These are phyloP conservation scores for Chelonus formosanus DNA, from an alignment of 2,888 invertebrate species.

Conservation along the genomic window DNA sequence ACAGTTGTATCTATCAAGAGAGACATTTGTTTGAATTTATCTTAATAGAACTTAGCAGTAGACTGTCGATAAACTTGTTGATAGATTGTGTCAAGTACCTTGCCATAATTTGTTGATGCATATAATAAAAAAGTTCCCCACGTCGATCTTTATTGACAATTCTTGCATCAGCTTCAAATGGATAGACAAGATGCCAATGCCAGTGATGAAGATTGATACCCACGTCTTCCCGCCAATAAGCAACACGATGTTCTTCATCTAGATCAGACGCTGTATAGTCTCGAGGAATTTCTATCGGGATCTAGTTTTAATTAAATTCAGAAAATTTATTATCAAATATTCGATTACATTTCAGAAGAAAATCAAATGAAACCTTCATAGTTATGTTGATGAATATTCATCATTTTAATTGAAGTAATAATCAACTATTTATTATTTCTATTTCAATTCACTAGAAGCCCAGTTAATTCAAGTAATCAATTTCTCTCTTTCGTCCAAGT, in stretches of 20 bases:
- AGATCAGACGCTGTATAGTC: slow-evolving; percentile 79
- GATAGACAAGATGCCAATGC: slow-evolving; percentile 92
- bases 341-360: background rate
- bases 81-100: slow-evolving; percentile 60
- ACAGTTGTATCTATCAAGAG: slow-evolving; percentile 73
- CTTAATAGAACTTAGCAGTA: no score
- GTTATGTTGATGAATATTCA: no score
- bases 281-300: slow-evolving; percentile 74
- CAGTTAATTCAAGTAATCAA: no score
- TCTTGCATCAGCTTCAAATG: slow-evolving; percentile 73
- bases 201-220: slow-evolving; percentile 89
- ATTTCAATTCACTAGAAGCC: no score
- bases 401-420: no score
- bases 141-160: slow-evolving; percentile 80
- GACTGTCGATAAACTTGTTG: no score
- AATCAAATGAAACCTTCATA: no score
- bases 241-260: slow-evolving; percentile 81
- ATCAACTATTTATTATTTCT: no score
- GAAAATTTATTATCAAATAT: slow-evolving; percentile 6
- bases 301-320: slow-evolving; percentile 60
- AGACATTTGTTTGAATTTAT: background rate
- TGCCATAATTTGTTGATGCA: slow-evolving; percentile 78
- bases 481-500: no score
- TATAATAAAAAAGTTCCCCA: slow-evolving; percentile 82
- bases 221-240: slow-evolving; percentile 87